These are phyloP conservation scores for Schizaphis graminum DNA, from an alignment of 2,888 invertebrate species.

Conservation along the genomic window DNA sequence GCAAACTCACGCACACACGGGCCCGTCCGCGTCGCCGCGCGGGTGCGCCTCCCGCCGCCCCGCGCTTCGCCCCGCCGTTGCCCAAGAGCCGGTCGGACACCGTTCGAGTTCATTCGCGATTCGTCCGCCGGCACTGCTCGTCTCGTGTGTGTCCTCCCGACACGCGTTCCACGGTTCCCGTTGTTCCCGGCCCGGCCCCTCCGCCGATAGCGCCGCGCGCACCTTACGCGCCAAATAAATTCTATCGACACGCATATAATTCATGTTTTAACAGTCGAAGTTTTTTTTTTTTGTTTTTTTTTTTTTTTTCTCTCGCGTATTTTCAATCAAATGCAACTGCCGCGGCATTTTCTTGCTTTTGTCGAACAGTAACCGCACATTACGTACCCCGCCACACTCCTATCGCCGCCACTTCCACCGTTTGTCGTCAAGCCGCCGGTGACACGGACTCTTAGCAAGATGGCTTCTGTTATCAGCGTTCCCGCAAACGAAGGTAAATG, in stretches of 20 bases:
- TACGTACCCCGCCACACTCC: neutral
- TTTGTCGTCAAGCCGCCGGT: neutral
- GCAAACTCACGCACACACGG: neutral
- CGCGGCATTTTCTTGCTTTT: neutral
- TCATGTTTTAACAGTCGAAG: neutral
- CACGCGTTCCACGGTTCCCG: neutral
- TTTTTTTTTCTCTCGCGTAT: too few species aligned
- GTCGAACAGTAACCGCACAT: neutral
- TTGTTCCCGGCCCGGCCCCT: neutral
- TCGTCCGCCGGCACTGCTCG: neutral
- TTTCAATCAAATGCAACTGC: neutral
- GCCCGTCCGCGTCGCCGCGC: neutral
- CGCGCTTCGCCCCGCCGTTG: neutral
- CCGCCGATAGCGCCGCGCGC: neutral
- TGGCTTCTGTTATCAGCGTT: constrained; percentile 32
- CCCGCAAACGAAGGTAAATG: constrained; percentile 55
- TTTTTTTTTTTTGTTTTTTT: too few species aligned
- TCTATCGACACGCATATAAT: neutral
- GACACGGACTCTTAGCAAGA: neutral
- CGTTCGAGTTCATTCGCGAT: neutral
- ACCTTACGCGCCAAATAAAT: too few species aligned
- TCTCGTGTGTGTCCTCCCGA: neutral
- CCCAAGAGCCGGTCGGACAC: neutral
- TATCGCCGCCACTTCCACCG: neutral
- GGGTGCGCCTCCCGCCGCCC: neutral